A percentile compares a stretch with the other conserved stretches of the same genome.
phyloP scores from a whole-genome alignment of 2,113 vertebrate species.

The Bubalus kerabau region DNA sequence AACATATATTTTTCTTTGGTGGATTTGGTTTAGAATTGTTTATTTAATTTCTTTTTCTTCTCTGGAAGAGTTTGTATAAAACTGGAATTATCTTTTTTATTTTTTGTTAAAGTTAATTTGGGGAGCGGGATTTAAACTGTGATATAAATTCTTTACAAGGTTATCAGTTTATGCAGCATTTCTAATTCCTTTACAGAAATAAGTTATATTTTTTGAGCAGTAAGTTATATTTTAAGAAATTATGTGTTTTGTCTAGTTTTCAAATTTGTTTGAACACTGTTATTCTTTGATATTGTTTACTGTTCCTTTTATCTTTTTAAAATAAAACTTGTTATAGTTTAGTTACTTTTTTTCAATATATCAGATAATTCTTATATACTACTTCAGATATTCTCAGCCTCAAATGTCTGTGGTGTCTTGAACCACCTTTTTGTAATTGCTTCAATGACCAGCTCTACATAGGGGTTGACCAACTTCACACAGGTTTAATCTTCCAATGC shows the following conservation, averaged over 20 bases:
- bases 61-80: background rate
- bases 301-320: background rate
- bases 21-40: background rate
- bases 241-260: background rate
- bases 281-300: background rate
- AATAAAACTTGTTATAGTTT: background rate
- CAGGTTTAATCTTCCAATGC: background rate
- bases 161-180: background rate
- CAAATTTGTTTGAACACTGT: background rate
- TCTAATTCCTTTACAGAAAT: background rate
- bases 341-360: background rate
- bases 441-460: background rate
- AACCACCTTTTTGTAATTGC: background rate
- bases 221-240: background rate
- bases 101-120: background rate
- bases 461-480: background rate
- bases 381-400: background rate
- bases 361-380: background rate
- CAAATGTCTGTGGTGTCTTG: background rate
- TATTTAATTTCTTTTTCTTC: background rate
- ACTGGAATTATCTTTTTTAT: background rate
- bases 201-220: background rate
- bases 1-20: background rate
- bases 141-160: background rate
- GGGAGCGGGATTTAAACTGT: background rate